phyloP scores from a whole-genome alignment of 2,113 vertebrate species.

The Cryptotis parvus region DNA sequence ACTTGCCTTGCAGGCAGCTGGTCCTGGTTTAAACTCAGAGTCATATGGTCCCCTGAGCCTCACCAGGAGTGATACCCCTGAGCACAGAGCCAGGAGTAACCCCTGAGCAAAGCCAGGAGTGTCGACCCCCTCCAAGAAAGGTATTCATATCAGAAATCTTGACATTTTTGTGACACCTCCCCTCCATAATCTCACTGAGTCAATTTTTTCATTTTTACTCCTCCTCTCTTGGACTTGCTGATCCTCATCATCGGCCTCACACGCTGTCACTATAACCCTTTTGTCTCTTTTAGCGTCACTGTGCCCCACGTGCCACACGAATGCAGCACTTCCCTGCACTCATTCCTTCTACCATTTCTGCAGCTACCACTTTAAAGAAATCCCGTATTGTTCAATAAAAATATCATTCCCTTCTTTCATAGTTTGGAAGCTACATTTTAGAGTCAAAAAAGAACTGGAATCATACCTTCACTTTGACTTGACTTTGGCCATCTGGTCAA shows the following conservation, averaged over 20 bases:
- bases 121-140: neutral
- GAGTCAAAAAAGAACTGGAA: neutral
- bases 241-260: fast-evolving
- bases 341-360: neutral
- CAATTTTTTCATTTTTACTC: neutral
- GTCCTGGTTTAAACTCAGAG: neutral
- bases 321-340: neutral
- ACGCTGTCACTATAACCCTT: fast-evolving
- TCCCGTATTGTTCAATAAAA: neutral
- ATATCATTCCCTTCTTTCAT: neutral
- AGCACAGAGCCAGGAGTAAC: too few relatives aligned
- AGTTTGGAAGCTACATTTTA: neutral
- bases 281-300: neutral
- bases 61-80: too few relatives aligned
- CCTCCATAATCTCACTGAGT: neutral
- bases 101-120: too few relatives aligned
- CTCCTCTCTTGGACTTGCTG: neutral
- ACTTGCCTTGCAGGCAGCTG: neutral
- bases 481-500: neutral
- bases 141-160: neutral
- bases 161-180: neutral
- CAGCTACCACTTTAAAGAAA: neutral
- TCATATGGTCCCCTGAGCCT: too few relatives aligned
- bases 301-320: neutral
- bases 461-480: neutral